phyloP scores from a whole-genome alignment of 2,797 vertebrate genomes.

The Trematomus bernacchii region DNA sequence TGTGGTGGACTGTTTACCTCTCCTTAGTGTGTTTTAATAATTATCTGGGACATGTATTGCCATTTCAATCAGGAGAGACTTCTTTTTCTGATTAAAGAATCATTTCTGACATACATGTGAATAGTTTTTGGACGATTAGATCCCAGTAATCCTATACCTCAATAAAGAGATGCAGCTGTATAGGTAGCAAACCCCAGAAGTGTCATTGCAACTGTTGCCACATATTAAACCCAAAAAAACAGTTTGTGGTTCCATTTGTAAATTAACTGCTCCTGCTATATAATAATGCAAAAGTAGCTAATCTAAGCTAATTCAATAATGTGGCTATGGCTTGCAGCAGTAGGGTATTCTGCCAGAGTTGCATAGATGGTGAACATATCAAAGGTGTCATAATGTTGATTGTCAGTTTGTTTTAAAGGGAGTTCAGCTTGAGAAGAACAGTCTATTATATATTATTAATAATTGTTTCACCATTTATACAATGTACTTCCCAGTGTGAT shows the following conservation, averaged over 20 bases:
- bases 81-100: background rate
- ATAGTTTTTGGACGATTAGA: too few species aligned
- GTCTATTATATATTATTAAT: background rate
- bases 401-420: background rate
- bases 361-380: background rate
- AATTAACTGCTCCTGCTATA: background rate
- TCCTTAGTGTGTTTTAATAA: conserved; percentile 27
- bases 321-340: background rate
- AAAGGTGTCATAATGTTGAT: background rate
- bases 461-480: background rate
- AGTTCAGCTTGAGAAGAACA: background rate
- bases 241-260: background rate
- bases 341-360: background rate
- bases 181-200: too few species aligned
- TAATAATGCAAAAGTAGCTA: background rate
- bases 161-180: too few species aligned
- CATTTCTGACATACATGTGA: too few species aligned
- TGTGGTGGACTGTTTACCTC: conserved; percentile 38
- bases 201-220: too few species aligned
- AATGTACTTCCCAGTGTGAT: background rate
- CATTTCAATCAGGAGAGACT: background rate
- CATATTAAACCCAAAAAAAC: too few species aligned
- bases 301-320: background rate
- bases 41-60: too few species aligned
- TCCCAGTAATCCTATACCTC: too few species aligned